Conservation (phyloP, 2,797 vertebrate species). For the Gymnocypris eckloni region DNA sequence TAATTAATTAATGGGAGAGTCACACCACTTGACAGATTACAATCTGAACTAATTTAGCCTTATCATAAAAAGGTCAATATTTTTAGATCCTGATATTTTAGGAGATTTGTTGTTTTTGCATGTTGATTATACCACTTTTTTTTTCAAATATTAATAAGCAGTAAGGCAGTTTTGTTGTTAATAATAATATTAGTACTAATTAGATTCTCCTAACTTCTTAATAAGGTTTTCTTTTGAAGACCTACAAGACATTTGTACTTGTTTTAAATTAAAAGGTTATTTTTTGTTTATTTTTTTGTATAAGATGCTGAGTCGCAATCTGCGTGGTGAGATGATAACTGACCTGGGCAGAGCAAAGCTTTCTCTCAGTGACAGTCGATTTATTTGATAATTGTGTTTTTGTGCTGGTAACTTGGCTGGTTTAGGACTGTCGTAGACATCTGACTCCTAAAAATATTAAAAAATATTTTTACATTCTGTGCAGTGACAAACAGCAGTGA, state of each 20-base stretch:
- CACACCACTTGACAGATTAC: neutral
- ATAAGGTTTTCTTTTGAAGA: neutral
- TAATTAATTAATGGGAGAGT: neutral
- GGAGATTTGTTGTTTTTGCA: neutral
- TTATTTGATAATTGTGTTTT: constrained; percentile 71
- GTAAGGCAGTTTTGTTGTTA: neutral
- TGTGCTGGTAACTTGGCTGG: neutral
- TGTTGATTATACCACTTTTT: neutral
- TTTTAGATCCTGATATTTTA: neutral
- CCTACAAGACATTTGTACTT: neutral
- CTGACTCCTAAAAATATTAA: neutral
- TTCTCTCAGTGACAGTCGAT: constrained; percentile 81
- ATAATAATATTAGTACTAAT: neutral
- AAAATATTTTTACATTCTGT: neutral
- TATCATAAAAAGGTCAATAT: neutral
- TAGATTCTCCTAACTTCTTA: neutral
- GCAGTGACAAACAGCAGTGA: neutral
- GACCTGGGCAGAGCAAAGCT: constrained; percentile 75
- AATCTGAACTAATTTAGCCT: neutral
- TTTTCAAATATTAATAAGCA: neutral
- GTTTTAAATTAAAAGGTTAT: neutral
- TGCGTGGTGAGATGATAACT: constrained; percentile 75
- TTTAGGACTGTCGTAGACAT: neutral
- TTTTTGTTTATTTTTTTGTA: neutral
- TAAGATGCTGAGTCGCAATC: constrained; percentile 83